Percentiles rank a stretch among this genome's conserved stretches.
Conservation (phyloP, 2,113 vertebrate species). For the Turdus rufiventris region DNA sequence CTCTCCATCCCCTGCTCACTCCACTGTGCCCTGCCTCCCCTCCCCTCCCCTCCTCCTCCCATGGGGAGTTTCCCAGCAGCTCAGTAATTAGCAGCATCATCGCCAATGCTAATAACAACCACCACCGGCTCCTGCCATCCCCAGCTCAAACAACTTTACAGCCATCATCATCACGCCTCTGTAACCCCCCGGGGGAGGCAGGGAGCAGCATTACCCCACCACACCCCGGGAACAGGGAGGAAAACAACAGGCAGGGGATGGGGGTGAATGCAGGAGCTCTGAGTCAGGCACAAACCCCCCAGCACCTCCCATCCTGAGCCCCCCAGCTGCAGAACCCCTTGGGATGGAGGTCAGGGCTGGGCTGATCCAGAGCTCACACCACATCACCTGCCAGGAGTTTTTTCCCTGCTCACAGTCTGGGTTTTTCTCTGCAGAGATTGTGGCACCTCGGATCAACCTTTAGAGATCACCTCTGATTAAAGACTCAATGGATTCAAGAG, state of each 20-base stretch:
- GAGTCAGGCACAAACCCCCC: background rate
- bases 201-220: background rate
- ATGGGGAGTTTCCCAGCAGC: slow-evolving; percentile 54
- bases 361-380: rapidly evolving
- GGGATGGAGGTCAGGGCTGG: background rate
- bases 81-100: slow-evolving; percentile 52
- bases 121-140: slow-evolving; percentile 23
- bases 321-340: rapidly evolving
- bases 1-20: slow-evolving; percentile 12
- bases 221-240: background rate
- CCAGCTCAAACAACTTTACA: slow-evolving; percentile 3
- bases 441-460: background rate
- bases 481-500: background rate
- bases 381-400: background rate
- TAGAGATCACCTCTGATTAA: background rate
- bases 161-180: slow-evolving; percentile 29
- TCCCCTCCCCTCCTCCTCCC: slow-evolving; percentile 33
- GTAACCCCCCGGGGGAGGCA: slow-evolving; percentile 16
- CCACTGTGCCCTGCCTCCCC: background rate
- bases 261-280: background rate
- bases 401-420: background rate
- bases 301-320: background rate
- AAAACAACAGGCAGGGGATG: background rate
- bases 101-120: slow-evolving; percentile 36
- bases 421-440: background rate